A percentile compares a stretch with the other conserved stretches of the same genome.
These are phyloP conservation scores for Monochamus saltuarius DNA, from an alignment of 1,140 invertebrate species.

Conservation along the genomic window DNA sequence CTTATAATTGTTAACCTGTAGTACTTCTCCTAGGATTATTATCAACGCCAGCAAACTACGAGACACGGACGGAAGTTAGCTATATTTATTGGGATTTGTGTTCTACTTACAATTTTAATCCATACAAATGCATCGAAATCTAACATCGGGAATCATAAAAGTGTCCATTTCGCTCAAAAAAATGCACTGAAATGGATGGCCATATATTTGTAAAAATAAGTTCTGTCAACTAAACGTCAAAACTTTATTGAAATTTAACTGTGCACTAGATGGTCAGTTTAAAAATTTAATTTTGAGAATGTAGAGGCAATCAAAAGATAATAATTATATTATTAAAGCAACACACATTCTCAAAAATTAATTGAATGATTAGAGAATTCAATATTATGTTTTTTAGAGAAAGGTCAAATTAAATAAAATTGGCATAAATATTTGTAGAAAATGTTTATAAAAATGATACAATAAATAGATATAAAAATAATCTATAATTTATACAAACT, in stretches of 20 bases:
- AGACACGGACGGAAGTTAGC: not conserved
- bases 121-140: constrained; percentile 23
- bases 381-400: too few species aligned
- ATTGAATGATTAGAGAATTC: too few species aligned
- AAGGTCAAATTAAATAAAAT: too few species aligned
- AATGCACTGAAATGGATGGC: not conserved
- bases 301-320: too few species aligned
- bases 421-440: too few species aligned
- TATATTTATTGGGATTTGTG: not conserved
- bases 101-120: constrained; percentile 16
- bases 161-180: constrained; percentile 6
- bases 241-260: not conserved
- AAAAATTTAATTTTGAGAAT: too few species aligned
- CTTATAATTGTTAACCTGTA: not conserved
- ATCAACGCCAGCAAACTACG: constrained; percentile 10
- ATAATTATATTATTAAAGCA: too few species aligned
- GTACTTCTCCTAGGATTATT: not conserved
- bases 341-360: too few species aligned
- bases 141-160: constrained; percentile 11
- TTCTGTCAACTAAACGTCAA: constrained; percentile 17
- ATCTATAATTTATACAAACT: too few species aligned
- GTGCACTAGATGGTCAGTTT: too few species aligned
- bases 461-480: too few species aligned
- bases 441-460: too few species aligned
- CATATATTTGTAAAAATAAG: constrained; percentile 12